phyloP scores from a whole-genome alignment of 2,888 invertebrate genomes.

The Antheraea yamamai region DNA sequence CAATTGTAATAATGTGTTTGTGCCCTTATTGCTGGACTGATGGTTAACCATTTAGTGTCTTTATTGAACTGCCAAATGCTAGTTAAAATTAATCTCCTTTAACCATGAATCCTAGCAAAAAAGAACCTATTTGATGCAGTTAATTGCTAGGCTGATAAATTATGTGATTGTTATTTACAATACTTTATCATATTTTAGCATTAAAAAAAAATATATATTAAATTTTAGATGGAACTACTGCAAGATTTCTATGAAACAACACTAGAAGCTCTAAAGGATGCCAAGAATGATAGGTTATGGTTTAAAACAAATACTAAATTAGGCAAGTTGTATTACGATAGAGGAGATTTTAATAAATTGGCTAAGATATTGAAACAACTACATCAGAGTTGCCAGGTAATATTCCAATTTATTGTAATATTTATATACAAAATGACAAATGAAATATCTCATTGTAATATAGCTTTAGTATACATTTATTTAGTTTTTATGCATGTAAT shows the following conservation, averaged over 20 bases:
- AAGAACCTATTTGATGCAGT: not conserved
- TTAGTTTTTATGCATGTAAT: too few species aligned
- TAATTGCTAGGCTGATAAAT: not conserved
- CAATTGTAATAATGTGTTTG: too few species aligned
- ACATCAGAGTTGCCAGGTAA: conserved; percentile 97
- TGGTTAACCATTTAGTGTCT: too few species aligned
- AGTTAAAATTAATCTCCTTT: not conserved
- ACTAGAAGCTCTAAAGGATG: conserved; percentile 96
- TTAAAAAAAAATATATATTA: not conserved
- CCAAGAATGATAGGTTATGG: conserved; percentile 99
- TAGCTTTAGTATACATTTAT: too few species aligned
- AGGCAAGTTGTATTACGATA: conserved; percentile 98
- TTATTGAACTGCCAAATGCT: too few species aligned
- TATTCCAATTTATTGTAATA: not conserved
- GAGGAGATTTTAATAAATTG: conserved; percentile 95
- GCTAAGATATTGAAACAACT: conserved; percentile 98
- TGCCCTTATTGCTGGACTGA: too few species aligned
- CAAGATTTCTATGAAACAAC: conserved; percentile 99
- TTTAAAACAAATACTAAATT: conserved; percentile 99
- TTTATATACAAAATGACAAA: too few species aligned
- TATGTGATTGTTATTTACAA: not conserved
- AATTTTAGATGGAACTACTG: conserved; percentile 93
- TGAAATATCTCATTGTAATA: too few species aligned
- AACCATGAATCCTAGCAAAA: not conserved
- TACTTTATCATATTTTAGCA: not conserved